These are phyloP conservation scores for Glareola pratincola DNA, from an alignment of 2,113 vertebrate genomes.

Conservation along the genomic window DNA sequence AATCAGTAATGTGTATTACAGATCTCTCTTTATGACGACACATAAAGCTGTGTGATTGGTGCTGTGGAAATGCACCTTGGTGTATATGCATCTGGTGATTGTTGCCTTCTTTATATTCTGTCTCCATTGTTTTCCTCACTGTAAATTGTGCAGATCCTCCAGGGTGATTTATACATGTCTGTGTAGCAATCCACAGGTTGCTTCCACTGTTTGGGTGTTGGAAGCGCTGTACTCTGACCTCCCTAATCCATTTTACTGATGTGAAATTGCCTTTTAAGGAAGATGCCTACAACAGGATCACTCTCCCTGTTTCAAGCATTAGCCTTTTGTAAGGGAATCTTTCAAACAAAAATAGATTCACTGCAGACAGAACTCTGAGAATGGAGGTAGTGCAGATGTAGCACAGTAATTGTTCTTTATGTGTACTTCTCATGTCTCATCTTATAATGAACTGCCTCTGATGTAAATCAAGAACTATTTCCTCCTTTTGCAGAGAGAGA, in stretches of 20 bases:
- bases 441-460: background rate
- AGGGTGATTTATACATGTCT: background rate
- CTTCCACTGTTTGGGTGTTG: background rate
- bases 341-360: background rate
- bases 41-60: background rate
- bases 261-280: background rate
- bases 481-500: background rate
- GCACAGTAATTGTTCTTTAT: background rate
- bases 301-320: background rate
- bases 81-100: background rate
- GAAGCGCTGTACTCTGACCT: background rate
- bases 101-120: background rate
- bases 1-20: background rate
- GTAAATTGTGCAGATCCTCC: background rate
- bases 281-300: background rate
- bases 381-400: background rate
- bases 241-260: background rate
- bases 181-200: background rate
- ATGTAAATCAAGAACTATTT: slow-evolving; percentile 8
- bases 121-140: background rate
- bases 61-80: background rate
- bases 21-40: background rate
- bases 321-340: background rate
- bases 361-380: background rate
- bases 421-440: background rate